Percentiles rank a stretch among this genome's conserved stretches.
Evolutionary conservation across 2,888 invertebrate species (phyloP).

Genomic region (Amiota communis): DNA sequence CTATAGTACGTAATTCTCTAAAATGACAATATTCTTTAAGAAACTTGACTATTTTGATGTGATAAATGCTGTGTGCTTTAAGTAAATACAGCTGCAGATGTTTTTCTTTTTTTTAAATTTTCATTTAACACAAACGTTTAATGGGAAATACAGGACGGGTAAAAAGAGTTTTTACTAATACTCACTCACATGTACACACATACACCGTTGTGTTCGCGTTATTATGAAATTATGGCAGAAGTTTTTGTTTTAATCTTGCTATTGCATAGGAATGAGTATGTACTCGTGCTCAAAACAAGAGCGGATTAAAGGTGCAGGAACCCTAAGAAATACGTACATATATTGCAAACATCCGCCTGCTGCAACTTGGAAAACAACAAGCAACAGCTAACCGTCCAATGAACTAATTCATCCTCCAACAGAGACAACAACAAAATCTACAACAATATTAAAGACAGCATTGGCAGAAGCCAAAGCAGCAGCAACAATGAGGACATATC

Average conservation of each 20-base stretch:
- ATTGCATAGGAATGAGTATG: constrained; percentile 26
- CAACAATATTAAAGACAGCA: constrained; percentile 1
- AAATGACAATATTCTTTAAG: too few species aligned
- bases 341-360: constrained; percentile 70
- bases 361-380: constrained; percentile 62
- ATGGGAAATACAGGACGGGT: too few species aligned
- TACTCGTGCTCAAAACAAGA: constrained; percentile 46
- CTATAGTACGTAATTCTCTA: too few species aligned
- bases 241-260: constrained; percentile 22
- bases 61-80: not conserved
- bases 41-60: too few species aligned
- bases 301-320: constrained; percentile 69
- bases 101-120: constrained; percentile 41
- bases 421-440: constrained; percentile 40
- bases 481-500: constrained; percentile 58
- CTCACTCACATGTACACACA: constrained; percentile 33
- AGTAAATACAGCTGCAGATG: constrained; percentile 60
- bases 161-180: too few species aligned
- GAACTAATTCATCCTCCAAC: constrained; percentile 51
- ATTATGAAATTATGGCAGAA: constrained; percentile 31
- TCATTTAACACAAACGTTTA: constrained; percentile 22
- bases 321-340: constrained; percentile 64
- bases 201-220: not conserved
- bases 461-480: constrained; percentile 24
- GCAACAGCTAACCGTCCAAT: too few species aligned